Evolutionary conservation across 2,113 vertebrate species (phyloP).

Genomic region (Potamarius usumacintae): DNA sequence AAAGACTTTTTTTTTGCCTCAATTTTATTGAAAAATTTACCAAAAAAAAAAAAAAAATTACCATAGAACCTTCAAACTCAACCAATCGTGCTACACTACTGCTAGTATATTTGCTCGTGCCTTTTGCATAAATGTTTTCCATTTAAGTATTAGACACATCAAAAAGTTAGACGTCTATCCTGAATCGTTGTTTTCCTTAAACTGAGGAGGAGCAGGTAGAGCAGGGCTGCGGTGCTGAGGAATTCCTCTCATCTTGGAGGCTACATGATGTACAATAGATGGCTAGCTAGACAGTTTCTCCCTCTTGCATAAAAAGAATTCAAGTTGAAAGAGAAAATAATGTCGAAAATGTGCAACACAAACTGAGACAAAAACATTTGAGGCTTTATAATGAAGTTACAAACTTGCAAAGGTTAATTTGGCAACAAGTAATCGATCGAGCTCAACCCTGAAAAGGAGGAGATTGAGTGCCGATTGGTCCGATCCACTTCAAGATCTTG

Average conservation of each 20-base stretch:
- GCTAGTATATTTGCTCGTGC: neutral
- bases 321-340: slow-evolving; percentile 69
- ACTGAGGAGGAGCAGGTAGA: slow-evolving; percentile 19
- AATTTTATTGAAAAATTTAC: neutral
- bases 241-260: slow-evolving; percentile 35
- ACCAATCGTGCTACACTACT: neutral
- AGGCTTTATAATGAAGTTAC: slow-evolving; percentile 19
- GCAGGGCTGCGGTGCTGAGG: slow-evolving; percentile 32
- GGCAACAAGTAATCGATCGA: slow-evolving; percentile 61
- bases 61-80: too few species aligned
- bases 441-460: slow-evolving; percentile 44
- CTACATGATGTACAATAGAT: slow-evolving; percentile 50
- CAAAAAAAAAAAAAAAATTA: too few species aligned
- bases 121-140: neutral
- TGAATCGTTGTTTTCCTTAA: slow-evolving; percentile 8
- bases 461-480: slow-evolving; percentile 6
- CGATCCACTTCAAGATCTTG: slow-evolving; percentile 7
- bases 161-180: slow-evolving; percentile 13
- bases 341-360: slow-evolving; percentile 46
- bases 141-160: slow-evolving; percentile 11
- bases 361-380: neutral
- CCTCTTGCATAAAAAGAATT: slow-evolving; percentile 75
- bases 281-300: slow-evolving; percentile 53
- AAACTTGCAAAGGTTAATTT: slow-evolving; percentile 58
- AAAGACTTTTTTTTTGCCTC: neutral